A percentile compares a stretch with the other conserved stretches of the same genome.
phyloP scores from a whole-genome alignment of 2,797 vertebrate genomes.

The Carapus acus region DNA sequence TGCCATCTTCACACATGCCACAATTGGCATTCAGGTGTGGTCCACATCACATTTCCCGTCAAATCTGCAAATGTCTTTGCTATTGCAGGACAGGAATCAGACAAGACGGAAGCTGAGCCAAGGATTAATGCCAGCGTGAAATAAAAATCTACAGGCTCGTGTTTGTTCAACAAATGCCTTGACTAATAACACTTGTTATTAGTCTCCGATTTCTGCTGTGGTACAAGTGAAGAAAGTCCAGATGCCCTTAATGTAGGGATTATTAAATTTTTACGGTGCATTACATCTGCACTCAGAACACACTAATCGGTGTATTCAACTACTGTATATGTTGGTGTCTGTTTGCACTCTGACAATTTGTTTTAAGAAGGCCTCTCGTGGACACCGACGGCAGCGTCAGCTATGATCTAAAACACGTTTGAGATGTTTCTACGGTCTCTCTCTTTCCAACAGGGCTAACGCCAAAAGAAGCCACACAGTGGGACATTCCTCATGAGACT shows the following conservation, averaged over 20 bases:
- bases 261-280: slow-evolving; percentile 42
- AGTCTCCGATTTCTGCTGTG: slow-evolving; percentile 15
- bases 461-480: slow-evolving; percentile 55
- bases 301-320: slow-evolving; percentile 37
- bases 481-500: slow-evolving; percentile 44
- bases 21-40: slow-evolving; percentile 38
- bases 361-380: slow-evolving; percentile 26
- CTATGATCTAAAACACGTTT: slow-evolving; percentile 48
- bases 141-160: slow-evolving; percentile 13
- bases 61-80: slow-evolving; percentile 35
- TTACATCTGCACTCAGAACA: slow-evolving; percentile 44
- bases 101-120: slow-evolving; percentile 17
- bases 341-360: slow-evolving; percentile 46
- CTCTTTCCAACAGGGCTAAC: slow-evolving; percentile 39
- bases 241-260: slow-evolving; percentile 43
- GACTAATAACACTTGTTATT: slow-evolving; percentile 9
- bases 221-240: slow-evolving; percentile 27
- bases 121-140: slow-evolving; percentile 25
- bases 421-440: slow-evolving; percentile 60
- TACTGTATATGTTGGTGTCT: slow-evolving; percentile 36
- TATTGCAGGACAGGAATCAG: slow-evolving; percentile 33
- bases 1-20: slow-evolving; percentile 37
- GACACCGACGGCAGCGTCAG: slow-evolving; percentile 43
- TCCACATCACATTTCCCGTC: slow-evolving; percentile 29
- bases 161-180: slow-evolving; percentile 24